Evolutionary conservation across 1,140 invertebrate species (phyloP).

Genomic region (Maconellicoccus hirsutus): DNA sequence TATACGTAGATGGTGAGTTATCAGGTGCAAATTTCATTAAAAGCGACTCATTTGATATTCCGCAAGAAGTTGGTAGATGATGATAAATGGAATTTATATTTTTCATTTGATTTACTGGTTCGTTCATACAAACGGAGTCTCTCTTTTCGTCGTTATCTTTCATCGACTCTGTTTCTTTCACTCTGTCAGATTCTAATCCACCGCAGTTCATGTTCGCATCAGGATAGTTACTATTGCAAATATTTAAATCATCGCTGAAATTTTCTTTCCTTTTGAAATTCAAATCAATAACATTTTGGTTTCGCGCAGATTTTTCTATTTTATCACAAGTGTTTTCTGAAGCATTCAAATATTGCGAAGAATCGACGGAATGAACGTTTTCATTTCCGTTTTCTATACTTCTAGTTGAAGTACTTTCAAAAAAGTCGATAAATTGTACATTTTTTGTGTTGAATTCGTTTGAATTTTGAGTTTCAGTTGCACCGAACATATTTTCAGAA

Average conservation of each 20-base stretch:
- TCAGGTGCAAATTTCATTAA: background rate
- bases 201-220: background rate
- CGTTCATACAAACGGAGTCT: background rate
- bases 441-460: background rate
- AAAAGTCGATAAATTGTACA: conserved; percentile 13
- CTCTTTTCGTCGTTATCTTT: background rate
- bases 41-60: background rate
- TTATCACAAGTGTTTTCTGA: background rate
- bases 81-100: background rate
- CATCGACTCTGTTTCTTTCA: background rate
- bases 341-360: background rate
- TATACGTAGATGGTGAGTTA: background rate
- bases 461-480: background rate
- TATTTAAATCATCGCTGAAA: background rate
- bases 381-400: background rate
- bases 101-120: background rate
- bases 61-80: background rate
- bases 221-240: background rate
- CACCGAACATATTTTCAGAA: background rate
- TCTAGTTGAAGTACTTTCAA: background rate
- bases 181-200: background rate
- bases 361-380: background rate
- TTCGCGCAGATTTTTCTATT: background rate
- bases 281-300: background rate
- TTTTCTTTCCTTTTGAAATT: background rate